Percentiles rank a stretch among this genome's conserved stretches.
Conservation (phyloP, 64 coral and sea anemone genomes). For the Trachythela sp. region DNA sequence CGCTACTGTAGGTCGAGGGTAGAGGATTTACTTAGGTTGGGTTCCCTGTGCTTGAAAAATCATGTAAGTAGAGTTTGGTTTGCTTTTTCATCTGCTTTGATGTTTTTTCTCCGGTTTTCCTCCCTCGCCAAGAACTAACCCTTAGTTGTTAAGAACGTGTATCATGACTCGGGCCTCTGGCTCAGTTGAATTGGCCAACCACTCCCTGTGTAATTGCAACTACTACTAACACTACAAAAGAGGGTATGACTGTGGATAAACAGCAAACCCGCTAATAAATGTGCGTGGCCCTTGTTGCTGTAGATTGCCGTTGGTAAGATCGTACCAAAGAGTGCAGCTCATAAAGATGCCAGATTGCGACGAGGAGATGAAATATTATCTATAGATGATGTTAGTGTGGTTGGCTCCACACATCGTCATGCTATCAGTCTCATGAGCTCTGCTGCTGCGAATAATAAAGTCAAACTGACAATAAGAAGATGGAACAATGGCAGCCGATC, state of each 20-base stretch:
- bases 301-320: slow-evolving; percentile 88
- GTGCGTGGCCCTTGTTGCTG: neutral
- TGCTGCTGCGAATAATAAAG: slow-evolving; percentile 52
- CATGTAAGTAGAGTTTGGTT: no score
- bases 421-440: slow-evolving; percentile 90
- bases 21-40: no score
- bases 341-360: slow-evolving; percentile 52
- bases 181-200: no score
- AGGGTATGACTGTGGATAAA: no score
- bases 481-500: slow-evolving; percentile 38
- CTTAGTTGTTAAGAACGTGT: neutral
- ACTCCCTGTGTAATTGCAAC: no score
- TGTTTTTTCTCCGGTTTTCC: no score
- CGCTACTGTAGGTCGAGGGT: no score
- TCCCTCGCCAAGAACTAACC: neutral
- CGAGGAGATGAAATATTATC: slow-evolving; percentile 73
- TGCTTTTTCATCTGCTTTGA: no score
- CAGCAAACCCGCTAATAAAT: no score
- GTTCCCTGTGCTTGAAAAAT: no score
- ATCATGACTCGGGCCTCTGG: no score
- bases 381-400: slow-evolving; percentile 73
- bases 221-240: no score
- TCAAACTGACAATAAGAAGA: slow-evolving; percentile 64
- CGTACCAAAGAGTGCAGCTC: slow-evolving; percentile 71
- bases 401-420: slow-evolving; percentile 63